Percentiles rank a stretch among this genome's conserved stretches.
phyloP scores from a whole-genome alignment of 2,797 vertebrate species.

The Muscicapa comitata region DNA sequence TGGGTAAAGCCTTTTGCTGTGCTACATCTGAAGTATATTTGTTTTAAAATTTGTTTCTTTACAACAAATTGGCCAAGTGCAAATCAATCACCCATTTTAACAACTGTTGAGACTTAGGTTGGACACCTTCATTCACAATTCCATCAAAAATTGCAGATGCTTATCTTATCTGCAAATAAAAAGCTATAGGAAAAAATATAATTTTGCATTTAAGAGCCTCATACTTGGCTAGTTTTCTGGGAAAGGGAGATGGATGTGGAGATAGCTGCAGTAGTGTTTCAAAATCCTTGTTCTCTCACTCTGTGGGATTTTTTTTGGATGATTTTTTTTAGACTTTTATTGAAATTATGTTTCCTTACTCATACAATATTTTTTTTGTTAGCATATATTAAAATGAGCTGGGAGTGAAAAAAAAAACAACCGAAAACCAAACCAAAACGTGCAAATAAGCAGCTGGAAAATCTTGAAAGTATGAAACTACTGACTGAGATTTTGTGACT shows the following conservation, averaged over 20 bases:
- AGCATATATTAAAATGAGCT: not conserved
- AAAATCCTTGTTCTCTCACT: not conserved
- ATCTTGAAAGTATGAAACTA: not conserved
- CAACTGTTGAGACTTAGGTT: not conserved
- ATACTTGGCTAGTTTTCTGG: not conserved
- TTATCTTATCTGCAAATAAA: not conserved
- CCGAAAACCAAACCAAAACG: rapidly evolving
- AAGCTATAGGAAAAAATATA: not conserved
- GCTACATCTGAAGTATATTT: not conserved
- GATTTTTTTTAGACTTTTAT: not conserved
- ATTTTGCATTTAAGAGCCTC: not conserved
- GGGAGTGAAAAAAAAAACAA: rapidly evolving
- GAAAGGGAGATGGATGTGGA: not conserved
- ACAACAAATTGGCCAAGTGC: not conserved
- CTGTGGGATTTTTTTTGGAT: not conserved
- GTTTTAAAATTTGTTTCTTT: not conserved
- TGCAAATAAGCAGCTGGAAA: not conserved
- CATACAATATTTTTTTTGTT: not conserved
- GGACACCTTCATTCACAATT: not conserved
- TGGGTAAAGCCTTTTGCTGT: not conserved
- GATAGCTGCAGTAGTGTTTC: not conserved
- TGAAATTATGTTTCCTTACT: not conserved
- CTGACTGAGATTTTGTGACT: not conserved
- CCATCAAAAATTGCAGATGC: not conserved
- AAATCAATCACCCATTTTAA: not conserved